Evolutionary conservation across 2,797 vertebrate species (phyloP).

Genomic region (Meriones psammophilus): DNA sequence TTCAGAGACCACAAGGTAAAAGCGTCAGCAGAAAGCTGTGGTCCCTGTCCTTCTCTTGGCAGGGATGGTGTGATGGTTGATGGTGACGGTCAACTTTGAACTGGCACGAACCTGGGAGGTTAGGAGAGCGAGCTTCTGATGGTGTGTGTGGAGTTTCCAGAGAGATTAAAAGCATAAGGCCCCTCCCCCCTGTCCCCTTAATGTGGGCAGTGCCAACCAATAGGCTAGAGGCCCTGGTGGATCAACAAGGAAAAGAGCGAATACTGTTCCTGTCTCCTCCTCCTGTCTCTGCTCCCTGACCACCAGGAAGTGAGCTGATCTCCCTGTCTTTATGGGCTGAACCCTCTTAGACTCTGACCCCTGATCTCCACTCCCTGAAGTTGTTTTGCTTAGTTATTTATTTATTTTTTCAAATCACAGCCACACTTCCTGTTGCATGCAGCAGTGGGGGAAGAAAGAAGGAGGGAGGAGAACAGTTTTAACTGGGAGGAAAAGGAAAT

Average conservation of each 20-base stretch:
- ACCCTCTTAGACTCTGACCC: background rate
- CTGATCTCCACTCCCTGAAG: background rate
- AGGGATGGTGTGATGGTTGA: background rate
- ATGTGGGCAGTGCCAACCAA: background rate
- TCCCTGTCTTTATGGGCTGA: background rate
- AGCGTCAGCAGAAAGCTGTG: background rate
- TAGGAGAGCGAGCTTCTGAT: background rate
- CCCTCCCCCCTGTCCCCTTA: background rate
- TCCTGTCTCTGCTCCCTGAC: background rate
- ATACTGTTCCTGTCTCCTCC: background rate
- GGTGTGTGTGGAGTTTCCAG: background rate
- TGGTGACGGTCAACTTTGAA: background rate
- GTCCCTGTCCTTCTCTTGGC: background rate
- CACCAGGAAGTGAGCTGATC: background rate
- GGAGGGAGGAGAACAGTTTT: background rate
- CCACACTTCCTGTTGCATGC: background rate
- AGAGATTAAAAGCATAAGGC: background rate
- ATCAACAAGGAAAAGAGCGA: background rate
- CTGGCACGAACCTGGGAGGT: background rate
- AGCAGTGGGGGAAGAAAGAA: background rate
- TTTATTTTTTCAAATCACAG: background rate
- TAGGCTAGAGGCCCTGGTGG: background rate
- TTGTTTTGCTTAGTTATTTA: background rate
- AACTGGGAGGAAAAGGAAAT: background rate
- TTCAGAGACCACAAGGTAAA: background rate